Evolutionary conservation across 2,113 vertebrate species (phyloP).

Genomic region (Butorides virescens): DNA sequence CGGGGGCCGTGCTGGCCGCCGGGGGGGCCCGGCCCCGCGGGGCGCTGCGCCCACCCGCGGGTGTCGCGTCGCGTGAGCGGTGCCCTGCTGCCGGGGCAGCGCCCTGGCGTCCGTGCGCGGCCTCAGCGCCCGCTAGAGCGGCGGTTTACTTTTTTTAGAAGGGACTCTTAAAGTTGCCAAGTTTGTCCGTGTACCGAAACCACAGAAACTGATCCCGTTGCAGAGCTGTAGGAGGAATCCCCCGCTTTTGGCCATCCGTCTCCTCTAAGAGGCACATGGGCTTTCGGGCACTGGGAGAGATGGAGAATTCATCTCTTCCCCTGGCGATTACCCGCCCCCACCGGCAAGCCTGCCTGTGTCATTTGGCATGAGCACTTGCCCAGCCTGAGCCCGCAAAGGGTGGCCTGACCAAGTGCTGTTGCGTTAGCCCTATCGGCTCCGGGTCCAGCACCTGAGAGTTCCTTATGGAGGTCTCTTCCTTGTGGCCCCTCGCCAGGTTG

Average conservation of each 20-base stretch:
- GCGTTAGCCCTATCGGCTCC: accelerated
- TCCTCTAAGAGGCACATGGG: accelerated
- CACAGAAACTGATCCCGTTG: accelerated
- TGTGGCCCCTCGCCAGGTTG: accelerated
- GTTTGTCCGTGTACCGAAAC: accelerated
- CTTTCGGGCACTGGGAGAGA: not conserved
- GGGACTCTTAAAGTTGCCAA: not conserved
- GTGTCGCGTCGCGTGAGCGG: not conserved
- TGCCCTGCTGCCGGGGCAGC: not conserved
- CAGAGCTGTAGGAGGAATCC: not conserved
- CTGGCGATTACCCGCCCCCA: not conserved
- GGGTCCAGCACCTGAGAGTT: not conserved
- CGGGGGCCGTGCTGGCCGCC: no score
- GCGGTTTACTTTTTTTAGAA: accelerated
- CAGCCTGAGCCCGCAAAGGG: not conserved
- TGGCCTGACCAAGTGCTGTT: no score
- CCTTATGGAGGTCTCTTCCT: not conserved
- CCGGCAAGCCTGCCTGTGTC: accelerated
- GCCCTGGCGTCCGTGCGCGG: accelerated
- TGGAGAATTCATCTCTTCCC: no score
- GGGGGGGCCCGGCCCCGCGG: not conserved
- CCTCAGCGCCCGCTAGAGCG: accelerated
- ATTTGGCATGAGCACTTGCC: not conserved
- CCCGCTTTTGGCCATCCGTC: accelerated
- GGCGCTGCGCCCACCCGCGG: not conserved